Evolutionary conservation across 1,140 invertebrate genomes (phyloP), one percentile per base, ranked within the genome.

Genomic region (Rhyacophila brunnea): DNA sequence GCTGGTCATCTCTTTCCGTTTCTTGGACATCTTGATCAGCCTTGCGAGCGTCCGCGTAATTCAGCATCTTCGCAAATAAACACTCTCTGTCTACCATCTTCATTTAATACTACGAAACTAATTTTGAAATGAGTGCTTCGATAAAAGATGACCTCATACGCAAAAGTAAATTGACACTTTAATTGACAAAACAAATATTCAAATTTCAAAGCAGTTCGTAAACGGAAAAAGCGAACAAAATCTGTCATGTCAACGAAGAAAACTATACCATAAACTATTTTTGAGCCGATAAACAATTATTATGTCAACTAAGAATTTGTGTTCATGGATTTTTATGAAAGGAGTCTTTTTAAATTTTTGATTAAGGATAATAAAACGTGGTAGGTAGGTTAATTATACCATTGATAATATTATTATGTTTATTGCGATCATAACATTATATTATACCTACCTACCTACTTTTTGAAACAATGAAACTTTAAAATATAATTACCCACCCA

Each of bases 151-250:
- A 49, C 54, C 47, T 51, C 47, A 58, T 20, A 34, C 2, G 32
- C 38, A n/a, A 35, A 50, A 58, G 40, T 51, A 58, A 58, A 58
- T 44, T 51, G 47, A 44, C 55, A 51, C 47, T 44, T 57, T 58
- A 58, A 58, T 58, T 58, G 55, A 38, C 40, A 58, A 58, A 58
- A 50, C 55, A 58, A 58, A 58, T 58, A 58, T 58, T 58, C 47
- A 58, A 58, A 58, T 43, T 50, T 50, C 55, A 51, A 58, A 58
- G 47, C 46, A 7, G 38, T 35, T 23, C 38, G 23, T 9, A 58
- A 58, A 58, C 46, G 55, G 55, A 58, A 58, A 51, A 48, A 51
- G 38, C 47, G 32, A 36, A 49, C 43, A 42, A 54, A 54, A 45
- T 34, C 38, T 45, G 44, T 55, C 52, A 43, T n/a, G n/a, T n/a